These are phyloP conservation scores for Hypercompe scribonia DNA, from an alignment of 2,888 invertebrate genomes.

Conservation along the genomic window DNA sequence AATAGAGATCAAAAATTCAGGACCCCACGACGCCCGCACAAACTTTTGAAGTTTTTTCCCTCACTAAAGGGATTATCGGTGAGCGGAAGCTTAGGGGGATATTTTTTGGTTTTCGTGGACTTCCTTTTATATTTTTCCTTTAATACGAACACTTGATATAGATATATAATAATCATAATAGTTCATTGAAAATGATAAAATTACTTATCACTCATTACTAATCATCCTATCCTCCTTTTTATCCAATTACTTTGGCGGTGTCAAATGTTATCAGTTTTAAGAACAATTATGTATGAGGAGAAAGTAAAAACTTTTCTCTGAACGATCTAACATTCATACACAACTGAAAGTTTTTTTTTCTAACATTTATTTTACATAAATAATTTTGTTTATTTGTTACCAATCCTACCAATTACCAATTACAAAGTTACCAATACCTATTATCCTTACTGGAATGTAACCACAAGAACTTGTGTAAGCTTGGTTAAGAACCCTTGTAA, in stretches of 20 bases:
- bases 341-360: too few relatives aligned
- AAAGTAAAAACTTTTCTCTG: background rate
- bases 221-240: background rate
- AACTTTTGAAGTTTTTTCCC: slow-evolving; percentile 87
- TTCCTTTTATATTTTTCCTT: slow-evolving; percentile 67
- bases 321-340: too few relatives aligned
- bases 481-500: background rate
- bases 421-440: too few relatives aligned
- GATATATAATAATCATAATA: slow-evolving; percentile 7
- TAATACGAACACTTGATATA: slow-evolving; percentile 53
- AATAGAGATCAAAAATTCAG: slow-evolving; percentile 87
- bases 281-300: too few relatives aligned
- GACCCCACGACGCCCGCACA: slow-evolving; percentile 82
- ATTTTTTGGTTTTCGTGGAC: slow-evolving; percentile 79
- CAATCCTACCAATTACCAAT: background rate
- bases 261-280: too few relatives aligned
- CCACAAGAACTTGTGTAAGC: background rate
- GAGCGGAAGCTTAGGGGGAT: slow-evolving; percentile 80
- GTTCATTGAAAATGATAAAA: background rate
- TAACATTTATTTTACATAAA: too few relatives aligned
- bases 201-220: background rate
- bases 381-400: background rate
- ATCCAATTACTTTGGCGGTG: background rate
- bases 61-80: slow-evolving; percentile 85
- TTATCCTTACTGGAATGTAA: background rate